Base-by-base conservation (phyloP, 2,113 vertebrate genomes). In the Pristiophorus japonicus region DNA sequence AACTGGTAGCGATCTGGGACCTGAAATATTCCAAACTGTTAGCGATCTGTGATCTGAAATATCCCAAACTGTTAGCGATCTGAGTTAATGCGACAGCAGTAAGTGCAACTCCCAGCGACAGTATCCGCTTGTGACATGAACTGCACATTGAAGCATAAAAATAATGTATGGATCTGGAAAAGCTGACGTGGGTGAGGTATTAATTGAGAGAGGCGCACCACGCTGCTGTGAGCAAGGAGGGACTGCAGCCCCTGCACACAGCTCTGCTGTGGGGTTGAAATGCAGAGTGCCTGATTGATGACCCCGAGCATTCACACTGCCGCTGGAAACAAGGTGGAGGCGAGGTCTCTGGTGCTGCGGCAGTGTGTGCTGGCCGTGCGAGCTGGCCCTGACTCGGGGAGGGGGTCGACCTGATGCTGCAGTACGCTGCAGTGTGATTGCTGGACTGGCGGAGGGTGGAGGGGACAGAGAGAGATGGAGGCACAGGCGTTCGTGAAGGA, bases 401-500 rank as follows among this genome's bases (percentile, higher is more conserved):
- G 34, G 88, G 88, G n/a, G 20, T 63, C 63, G 88, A 92, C n/a
- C 88, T 22, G 88, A 92, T n/a, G 55, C 88, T 92, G 88, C 88
- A 92, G 59, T 16, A 22, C 22, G 1, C 88, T 92, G 88, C 88
- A 92, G 88, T 92, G 59, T 88, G 85, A 34, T 88, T 88, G 85
- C 85, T 4, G 85, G 38, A 34, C 88, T 62, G 59, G 88, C n/a
- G n/a, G n/a, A n/a, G n/a, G n/a, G n/a, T n/a, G n/a, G n/a, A n/a
- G n/a, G n/a, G n/a, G n/a, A n/a, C n/a, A n/a, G n/a, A n/a, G n/a
- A 18, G 59, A 92, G 62, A 92, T 51, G 93, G 66, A 27, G 65
- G 45, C 62, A 45, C 38, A 22, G 62, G 63, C 22, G 38, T 45
- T 38, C n/a, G n/a, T 73, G 66, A 70, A 51, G 66, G 11, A 70